phyloP scores from a whole-genome alignment of 2,888 invertebrate genomes.

The Ferdinandea cuprea region DNA sequence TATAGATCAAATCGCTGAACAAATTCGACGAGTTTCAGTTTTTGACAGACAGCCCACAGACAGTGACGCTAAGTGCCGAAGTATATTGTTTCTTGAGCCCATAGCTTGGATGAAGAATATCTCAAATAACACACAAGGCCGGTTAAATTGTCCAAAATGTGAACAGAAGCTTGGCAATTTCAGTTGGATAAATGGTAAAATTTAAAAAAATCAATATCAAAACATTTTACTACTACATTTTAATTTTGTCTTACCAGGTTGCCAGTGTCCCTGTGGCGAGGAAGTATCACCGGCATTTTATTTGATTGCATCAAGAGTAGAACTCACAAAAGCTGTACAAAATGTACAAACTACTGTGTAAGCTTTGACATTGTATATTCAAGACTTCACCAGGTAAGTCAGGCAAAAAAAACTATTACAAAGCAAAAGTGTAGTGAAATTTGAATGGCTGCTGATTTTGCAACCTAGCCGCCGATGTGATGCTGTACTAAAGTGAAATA shows the following conservation, averaged over 20 bases:
- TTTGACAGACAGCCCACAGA: constrained; percentile 62
- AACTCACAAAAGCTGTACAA: constrained; percentile 93
- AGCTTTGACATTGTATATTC: constrained; percentile 68
- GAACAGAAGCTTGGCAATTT: constrained; percentile 93
- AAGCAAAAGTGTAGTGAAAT: background rate
- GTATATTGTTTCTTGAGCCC: constrained; percentile 94
- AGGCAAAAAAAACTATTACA: background rate
- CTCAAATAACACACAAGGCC: constrained; percentile 89
- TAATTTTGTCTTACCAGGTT: constrained; percentile 84
- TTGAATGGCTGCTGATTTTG: background rate
- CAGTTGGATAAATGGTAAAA: constrained; percentile 93
- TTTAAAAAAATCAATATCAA: background rate
- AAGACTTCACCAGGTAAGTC: background rate
- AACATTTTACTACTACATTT: background rate
- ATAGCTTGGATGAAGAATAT: constrained; percentile 94
- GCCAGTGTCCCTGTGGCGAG: constrained; percentile 94
- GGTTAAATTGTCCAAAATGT: constrained; percentile 94
- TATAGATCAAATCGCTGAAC: constrained; percentile 80
- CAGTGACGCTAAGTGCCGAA: constrained; percentile 85
- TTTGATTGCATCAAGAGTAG: constrained; percentile 94
- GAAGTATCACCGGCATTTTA: constrained; percentile 96
- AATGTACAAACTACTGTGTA: constrained; percentile 93
- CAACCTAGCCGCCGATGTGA: background rate
- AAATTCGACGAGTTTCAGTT: constrained; percentile 78
- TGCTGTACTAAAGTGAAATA: too few species aligned